Evolutionary conservation across 2,888 invertebrate species (phyloP).

Genomic region (Diadegma fenestrale): DNA sequence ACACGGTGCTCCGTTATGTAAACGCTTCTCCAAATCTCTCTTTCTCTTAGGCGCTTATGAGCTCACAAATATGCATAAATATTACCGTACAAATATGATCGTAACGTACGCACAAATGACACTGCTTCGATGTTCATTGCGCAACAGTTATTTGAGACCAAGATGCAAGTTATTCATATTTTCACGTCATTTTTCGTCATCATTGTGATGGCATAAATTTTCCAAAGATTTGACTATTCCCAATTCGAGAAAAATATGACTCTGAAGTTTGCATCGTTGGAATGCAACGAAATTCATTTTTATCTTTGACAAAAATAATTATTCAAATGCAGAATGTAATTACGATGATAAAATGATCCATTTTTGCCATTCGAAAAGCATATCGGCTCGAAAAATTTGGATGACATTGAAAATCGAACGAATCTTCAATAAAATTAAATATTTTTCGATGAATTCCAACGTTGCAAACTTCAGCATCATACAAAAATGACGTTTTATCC

Average conservation of each 20-base stretch:
- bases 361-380: too few relatives aligned
- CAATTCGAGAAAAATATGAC: neutral
- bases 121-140: slow-evolving; percentile 45
- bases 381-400: too few relatives aligned
- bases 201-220: neutral
- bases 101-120: slow-evolving; percentile 32
- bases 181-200: slow-evolving; percentile 35
- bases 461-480: too few relatives aligned
- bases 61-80: slow-evolving; percentile 25
- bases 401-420: too few relatives aligned
- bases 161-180: slow-evolving; percentile 11
- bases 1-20: slow-evolving; percentile 77
- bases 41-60: slow-evolving; percentile 51
- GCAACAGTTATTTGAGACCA: slow-evolving; percentile 35
- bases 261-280: too few relatives aligned
- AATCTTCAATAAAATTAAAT: too few relatives aligned
- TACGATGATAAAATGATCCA: too few relatives aligned
- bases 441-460: too few relatives aligned
- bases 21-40: slow-evolving; percentile 74
- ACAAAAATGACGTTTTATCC: neutral
- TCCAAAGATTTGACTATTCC: neutral
- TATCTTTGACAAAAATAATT: too few relatives aligned
- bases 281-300: too few relatives aligned
- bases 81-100: slow-evolving; percentile 7
- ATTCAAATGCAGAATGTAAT: too few relatives aligned